These are phyloP conservation scores for Uloborus plumipes DNA, from an alignment of 2,888 invertebrate genomes.

Conservation along the genomic window DNA sequence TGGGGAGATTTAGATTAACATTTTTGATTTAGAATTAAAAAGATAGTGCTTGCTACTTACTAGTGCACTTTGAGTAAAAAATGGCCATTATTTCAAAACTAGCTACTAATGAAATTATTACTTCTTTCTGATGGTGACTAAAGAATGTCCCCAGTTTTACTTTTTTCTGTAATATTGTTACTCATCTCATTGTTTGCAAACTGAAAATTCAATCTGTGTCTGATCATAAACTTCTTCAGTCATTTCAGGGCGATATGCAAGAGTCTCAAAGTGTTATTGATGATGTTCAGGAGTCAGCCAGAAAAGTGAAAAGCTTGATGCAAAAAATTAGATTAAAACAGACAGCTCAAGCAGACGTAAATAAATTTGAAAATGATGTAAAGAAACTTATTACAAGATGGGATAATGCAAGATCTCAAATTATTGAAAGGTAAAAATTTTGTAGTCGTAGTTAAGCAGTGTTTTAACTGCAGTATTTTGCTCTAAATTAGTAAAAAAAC, in stretches of 20 bases:
- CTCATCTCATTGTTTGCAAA: too few species aligned
- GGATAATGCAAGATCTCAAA: conserved; percentile 53
- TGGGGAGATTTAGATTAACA: too few species aligned
- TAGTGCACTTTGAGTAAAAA: too few species aligned
- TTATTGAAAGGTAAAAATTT: conserved; percentile 54
- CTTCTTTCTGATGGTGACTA: too few species aligned
- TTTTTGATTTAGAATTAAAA: too few species aligned
- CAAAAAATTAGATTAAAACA: conserved; percentile 85
- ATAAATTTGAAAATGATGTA: conserved; percentile 62
- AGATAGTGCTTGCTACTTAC: too few species aligned
- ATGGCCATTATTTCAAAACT: too few species aligned
- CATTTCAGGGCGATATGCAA: conserved; percentile 88
- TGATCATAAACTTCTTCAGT: conserved; percentile 68
- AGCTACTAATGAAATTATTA: too few species aligned
- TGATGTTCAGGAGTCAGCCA: conserved; percentile 91
- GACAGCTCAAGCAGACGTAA: conserved; percentile 77
- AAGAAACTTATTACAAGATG: conserved; percentile 46
- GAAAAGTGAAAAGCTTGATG: conserved; percentile 88
- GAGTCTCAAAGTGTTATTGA: conserved; percentile 91
- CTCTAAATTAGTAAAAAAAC: background rate
- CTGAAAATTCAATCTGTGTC: too few species aligned
- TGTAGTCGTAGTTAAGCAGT: background rate
- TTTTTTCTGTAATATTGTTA: too few species aligned
- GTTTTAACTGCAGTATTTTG: too few species aligned
- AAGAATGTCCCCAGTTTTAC: too few species aligned